Base-by-base conservation (phyloP, 2,888 invertebrate genomes). In the Dione juno region DNA sequence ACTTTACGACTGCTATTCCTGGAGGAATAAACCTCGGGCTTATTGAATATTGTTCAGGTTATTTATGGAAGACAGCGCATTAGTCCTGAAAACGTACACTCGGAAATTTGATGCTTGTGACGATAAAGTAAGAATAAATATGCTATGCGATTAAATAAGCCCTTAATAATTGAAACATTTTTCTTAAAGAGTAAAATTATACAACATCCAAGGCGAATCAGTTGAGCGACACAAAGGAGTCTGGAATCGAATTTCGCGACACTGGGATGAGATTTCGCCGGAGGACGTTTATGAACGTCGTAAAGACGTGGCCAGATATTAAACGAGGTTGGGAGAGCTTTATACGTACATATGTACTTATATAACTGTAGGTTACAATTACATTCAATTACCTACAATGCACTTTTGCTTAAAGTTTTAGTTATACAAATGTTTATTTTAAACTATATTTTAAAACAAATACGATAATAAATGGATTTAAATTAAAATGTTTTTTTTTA, bases 1-100 rank as follows among this genome's bases (percentile, higher is more conserved):
- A 84, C 82, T 92, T 92, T 91, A 92, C 87, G 92, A 91, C 87
- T 79, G 83, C 92, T 92, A 92, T 93, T 92, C 92, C 88, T 86
- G 92, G 92, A 92, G 91, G 87, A 90, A 91, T 91, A 92, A 92
- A 89, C 87, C 85, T 82, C 82, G 79, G 81, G 78, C 80, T 92
- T 92, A 92, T 92, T 92, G 92, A 92, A 92, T 90, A 90, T 89
- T 90, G 88, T 89, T 87, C 84, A 80, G 84, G 86, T 88, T 92
- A 90, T 92, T 91, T 92, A 86, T 85, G 89, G 91, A 88, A 87
- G 91, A 91, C 89, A 90, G 85, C 87, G 85, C 84, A 82, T 86
- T 89, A 88, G 87, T 89, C 90, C 88, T 81, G 80, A 79, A 80
- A 73, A 74, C 71, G 52, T 70, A 69, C 66, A 81, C 79, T 73